Evolutionary conservation across 2,888 invertebrate genomes (phyloP), one percentile per base, ranked within the genome.

Genomic region (Hirtodrosophila trivittata): DNA sequence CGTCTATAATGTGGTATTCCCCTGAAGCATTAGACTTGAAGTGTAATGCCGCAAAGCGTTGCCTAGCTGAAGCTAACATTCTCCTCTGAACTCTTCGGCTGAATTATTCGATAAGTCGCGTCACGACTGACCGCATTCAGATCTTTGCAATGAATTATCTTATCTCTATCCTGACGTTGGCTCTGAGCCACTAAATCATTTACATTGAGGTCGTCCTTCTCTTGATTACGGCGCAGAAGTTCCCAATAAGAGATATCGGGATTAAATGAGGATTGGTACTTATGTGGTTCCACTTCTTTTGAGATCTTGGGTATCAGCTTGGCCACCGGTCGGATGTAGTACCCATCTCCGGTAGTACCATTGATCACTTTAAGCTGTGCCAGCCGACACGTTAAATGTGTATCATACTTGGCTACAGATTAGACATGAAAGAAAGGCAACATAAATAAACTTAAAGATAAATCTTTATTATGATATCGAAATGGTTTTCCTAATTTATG

Each of bases 321-420:
- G 4, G 25, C 0, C 25, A 41, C n/a, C 0, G 28, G 41, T 0
- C 38, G 21, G 0, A 75, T 38, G 13, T 65, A 72, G 30, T 72
- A 56, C 1, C 76, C 76, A 41, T 75, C 76, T 1, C 63, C 72
- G 1, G 57, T 75, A 1, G 13, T 8, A 0, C 76, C 75, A 10
- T 69, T 72, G 4, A 3, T 60, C 28, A 75, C 66, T 0, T 28
- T 30, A 33, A 75, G 5, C 14, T 69, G 56, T 0, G 51, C 28
- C 14, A 3, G 3, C 0, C 8, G 13, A n/a, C 13, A 7, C 0
- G 25, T 25, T 9, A 58, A 35, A 21, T 58, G 38, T 0, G 50
- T 54, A 9, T 64, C 75, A 12, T 33, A 18, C 0, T 45, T 18
- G 3, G 28, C 75, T 74, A 7, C 0, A 12, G 21, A 1, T 7